Conservation (phyloP, 2,888 invertebrate genomes). For the Rhopalosiphum nymphaeae region DNA sequence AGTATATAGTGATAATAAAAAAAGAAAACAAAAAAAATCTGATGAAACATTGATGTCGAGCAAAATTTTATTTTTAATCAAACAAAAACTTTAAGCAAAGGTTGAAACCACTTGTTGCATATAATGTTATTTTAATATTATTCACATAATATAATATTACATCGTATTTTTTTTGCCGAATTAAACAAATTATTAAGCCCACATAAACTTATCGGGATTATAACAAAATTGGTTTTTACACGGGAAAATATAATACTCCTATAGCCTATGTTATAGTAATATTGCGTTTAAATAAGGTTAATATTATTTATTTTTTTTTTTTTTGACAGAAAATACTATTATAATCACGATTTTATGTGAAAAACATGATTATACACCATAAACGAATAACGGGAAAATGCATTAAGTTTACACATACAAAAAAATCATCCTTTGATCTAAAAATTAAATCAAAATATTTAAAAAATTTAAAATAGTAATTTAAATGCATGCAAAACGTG, state of each 20-base stretch:
- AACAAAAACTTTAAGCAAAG: neutral
- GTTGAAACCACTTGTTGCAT: neutral
- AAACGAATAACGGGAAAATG: neutral
- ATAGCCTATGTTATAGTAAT: neutral
- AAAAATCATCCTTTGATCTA: neutral
- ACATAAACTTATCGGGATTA: constrained; percentile 16
- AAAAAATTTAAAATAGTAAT: neutral
- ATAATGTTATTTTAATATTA: neutral
- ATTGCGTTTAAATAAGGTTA: constrained; percentile 1
- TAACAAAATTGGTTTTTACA: neutral
- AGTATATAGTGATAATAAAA: neutral
- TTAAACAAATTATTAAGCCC: neutral
- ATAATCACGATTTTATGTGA: neutral
- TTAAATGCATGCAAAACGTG: neutral
- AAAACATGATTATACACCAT: neutral
- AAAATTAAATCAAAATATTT: neutral
- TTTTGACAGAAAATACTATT: neutral
- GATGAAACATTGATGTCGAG: neutral
- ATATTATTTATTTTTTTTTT: neutral
- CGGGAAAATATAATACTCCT: neutral
- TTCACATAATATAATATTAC: constrained; percentile 23
- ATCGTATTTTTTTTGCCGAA: neutral
- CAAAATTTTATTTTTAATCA: constrained; percentile 10
- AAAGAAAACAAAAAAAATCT: neutral
- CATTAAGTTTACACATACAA: neutral